phyloP scores from a whole-genome alignment of 2,113 vertebrate species.

The Catharus minimus region DNA sequence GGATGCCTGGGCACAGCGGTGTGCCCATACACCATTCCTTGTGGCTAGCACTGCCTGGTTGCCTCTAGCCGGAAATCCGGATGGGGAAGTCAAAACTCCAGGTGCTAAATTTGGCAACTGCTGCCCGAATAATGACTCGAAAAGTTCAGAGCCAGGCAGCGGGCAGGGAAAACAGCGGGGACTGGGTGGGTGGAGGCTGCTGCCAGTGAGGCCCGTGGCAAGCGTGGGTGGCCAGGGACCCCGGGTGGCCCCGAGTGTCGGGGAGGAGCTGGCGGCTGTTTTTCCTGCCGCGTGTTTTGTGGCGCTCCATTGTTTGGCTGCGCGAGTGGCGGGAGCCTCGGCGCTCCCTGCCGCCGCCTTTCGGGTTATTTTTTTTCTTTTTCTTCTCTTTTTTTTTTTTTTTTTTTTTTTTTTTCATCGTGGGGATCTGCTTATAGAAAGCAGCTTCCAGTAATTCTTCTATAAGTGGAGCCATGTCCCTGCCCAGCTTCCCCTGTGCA shows the following conservation, averaged over 20 bases:
- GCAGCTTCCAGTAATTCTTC: slow-evolving; percentile 95
- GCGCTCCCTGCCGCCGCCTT: slow-evolving; percentile 58
- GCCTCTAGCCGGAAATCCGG: background rate
- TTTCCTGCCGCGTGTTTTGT: slow-evolving; percentile 78
- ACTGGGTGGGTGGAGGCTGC: background rate
- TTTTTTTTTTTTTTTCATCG: slow-evolving; percentile 28
- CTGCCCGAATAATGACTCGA: background rate
- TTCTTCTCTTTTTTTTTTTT: background rate
- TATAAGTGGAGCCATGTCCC: slow-evolving; percentile 65
- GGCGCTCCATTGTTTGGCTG: slow-evolving; percentile 82
- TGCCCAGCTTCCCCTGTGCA: slow-evolving; percentile 69
- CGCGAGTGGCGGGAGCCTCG: slow-evolving; percentile 47
- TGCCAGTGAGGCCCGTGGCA: background rate
- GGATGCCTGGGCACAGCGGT: background rate
- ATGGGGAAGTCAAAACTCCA: background rate
- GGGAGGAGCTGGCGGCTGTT: slow-evolving; percentile 77
- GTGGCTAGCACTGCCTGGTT: background rate
- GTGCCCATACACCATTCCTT: background rate
- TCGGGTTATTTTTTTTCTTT: background rate
- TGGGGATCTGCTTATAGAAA: slow-evolving; percentile 87
- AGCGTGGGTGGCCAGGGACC: slow-evolving; percentile 28
- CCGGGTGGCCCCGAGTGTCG: background rate
- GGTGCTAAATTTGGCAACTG: background rate
- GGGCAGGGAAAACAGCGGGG: background rate
- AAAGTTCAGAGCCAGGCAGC: background rate